phyloP scores from a whole-genome alignment of 2,797 vertebrate genomes.

The Oreortyx pictus region DNA sequence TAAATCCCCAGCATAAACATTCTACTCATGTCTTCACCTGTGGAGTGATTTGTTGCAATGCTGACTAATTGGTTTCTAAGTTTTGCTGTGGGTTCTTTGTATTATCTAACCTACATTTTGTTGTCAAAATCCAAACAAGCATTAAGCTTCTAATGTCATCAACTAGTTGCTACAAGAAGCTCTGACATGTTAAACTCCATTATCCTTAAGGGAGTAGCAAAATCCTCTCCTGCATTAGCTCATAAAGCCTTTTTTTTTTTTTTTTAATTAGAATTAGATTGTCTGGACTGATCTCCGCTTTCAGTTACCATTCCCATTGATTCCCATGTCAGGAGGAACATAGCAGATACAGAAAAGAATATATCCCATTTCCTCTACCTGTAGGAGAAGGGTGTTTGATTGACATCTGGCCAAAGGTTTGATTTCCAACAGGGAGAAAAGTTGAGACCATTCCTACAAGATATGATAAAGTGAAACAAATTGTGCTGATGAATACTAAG shows the following conservation, averaged over 20 bases:
- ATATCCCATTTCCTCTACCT: accelerated
- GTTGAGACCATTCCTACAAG: not conserved
- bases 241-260: not conserved
- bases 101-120: not conserved
- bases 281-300: not conserved
- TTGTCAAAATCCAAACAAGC: constrained; percentile 13
- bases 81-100: not conserved
- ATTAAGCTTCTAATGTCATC: not conserved
- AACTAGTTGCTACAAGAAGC: not conserved
- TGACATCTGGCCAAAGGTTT: not conserved
- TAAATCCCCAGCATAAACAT: constrained; percentile 14
- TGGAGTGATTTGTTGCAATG: not conserved
- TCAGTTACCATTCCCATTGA: not conserved
- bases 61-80: not conserved
- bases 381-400: not conserved
- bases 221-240: not conserved
- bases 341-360: not conserved
- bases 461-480: not conserved
- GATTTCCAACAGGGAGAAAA: not conserved
- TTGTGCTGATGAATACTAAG: not conserved
- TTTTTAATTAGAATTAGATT: not conserved
- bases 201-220: not conserved
- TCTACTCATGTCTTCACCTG: not conserved
- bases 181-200: constrained; percentile 14
- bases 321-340: not conserved